phyloP scores from a whole-genome alignment of 1,140 invertebrate species.

The Pristionchus pacificus region DNA sequence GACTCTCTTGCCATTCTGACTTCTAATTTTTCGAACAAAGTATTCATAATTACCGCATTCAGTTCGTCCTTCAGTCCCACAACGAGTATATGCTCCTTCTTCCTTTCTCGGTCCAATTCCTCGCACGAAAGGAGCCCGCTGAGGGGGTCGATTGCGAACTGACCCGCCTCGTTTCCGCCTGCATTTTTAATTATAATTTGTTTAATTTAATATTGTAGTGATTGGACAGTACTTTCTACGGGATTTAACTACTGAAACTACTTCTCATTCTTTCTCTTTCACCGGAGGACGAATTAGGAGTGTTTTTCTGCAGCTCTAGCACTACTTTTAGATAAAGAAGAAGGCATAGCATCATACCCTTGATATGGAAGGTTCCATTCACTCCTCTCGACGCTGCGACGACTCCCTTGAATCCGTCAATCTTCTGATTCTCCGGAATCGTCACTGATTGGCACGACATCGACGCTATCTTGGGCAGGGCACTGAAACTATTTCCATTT shows the following conservation, averaged over 20 bases:
- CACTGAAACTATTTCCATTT: too few species aligned
- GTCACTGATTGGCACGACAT: constrained; percentile 28
- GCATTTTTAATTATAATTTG: neutral
- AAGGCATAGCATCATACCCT: constrained; percentile 10
- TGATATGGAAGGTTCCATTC: constrained; percentile 18
- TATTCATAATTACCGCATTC: constrained; percentile 66
- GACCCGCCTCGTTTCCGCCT: constrained; percentile 18
- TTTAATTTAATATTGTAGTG: constrained; percentile 7
- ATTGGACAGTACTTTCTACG: too few species aligned
- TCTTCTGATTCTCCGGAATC: constrained; percentile 24
- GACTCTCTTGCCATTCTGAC: too few species aligned
- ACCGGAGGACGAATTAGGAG: too few species aligned
- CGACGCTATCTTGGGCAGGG: constrained; percentile 6
- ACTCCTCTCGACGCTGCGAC: constrained; percentile 24
- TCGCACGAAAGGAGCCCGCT: constrained; percentile 71
- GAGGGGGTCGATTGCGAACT: constrained; percentile 70
- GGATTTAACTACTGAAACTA: too few species aligned
- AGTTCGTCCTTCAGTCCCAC: constrained; percentile 76
- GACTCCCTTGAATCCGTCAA: constrained; percentile 24
- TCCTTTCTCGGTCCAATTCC: constrained; percentile 74
- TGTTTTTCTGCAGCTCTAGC: too few species aligned
- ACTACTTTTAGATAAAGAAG: too few species aligned
- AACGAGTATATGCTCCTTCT: constrained; percentile 71
- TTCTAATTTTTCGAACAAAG: neutral
- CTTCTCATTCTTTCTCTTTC: too few species aligned